A percentile compares a stretch with the other conserved stretches of the same genome.
These are phyloP conservation scores for Crotophaga sulcirostris DNA, from an alignment of 2,113 vertebrate species.

Conservation along the genomic window DNA sequence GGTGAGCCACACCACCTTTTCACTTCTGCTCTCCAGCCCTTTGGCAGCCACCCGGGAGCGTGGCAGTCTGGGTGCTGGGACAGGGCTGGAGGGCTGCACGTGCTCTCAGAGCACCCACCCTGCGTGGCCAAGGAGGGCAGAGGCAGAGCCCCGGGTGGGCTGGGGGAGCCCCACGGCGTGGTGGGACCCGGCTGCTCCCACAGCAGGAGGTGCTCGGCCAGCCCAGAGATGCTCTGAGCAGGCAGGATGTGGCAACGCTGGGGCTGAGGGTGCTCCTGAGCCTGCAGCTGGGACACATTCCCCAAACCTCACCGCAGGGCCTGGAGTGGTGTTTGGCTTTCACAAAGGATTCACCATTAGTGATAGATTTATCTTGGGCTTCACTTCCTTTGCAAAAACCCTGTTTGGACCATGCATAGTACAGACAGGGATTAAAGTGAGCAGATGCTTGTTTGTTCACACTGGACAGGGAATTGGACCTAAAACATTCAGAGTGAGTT, in stretches of 20 bases:
- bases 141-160: not conserved
- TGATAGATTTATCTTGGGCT: not conserved
- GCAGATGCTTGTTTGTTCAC: not conserved
- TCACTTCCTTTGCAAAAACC: not conserved
- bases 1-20: not conserved
- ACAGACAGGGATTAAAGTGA: not conserved
- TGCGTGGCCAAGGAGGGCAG: not conserved
- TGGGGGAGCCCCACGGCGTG: fast-evolving
- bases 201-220: not conserved
- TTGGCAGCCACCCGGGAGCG: not conserved
- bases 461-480: not conserved
- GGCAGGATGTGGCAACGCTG: not conserved
- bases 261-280: not conserved
- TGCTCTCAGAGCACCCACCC: fast-evolving
- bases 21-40: not conserved
- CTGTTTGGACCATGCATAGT: not conserved
- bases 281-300: not conserved
- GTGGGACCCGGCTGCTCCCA: not conserved
- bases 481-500: not conserved
- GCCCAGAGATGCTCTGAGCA: fast-evolving
- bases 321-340: not conserved
- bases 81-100: not conserved
- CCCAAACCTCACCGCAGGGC: not conserved
- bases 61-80: not conserved
- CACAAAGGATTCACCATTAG: not conserved